phyloP scores from a whole-genome alignment of 2,113 vertebrate genomes.

The Cathartes aura region DNA sequence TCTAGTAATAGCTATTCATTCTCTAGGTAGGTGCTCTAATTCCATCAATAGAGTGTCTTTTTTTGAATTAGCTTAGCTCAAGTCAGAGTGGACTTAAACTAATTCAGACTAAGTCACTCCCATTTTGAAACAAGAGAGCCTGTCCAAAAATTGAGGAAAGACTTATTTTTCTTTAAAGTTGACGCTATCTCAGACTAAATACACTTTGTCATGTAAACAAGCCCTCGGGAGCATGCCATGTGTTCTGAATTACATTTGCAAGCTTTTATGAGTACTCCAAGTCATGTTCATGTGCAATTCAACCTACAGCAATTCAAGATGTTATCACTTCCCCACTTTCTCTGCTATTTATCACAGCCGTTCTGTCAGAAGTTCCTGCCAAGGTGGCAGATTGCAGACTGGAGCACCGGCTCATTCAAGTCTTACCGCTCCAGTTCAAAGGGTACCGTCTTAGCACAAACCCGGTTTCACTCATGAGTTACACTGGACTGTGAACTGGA shows the following conservation, averaged over 20 bases:
- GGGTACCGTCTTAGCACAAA: not conserved
- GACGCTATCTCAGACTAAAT: not conserved
- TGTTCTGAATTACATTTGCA: constrained; percentile 11
- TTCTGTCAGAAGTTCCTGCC: not conserved
- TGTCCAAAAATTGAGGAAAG: not conserved
- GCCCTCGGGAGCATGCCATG: not conserved
- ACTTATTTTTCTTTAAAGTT: not conserved
- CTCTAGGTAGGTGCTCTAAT: not conserved
- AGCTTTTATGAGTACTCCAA: constrained; percentile 5
- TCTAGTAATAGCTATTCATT: not conserved
- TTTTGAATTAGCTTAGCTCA: not conserved
- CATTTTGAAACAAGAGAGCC: not conserved
- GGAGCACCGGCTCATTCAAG: not conserved
- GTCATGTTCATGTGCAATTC: not conserved
- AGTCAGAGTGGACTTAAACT: not conserved
- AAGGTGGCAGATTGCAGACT: not conserved
- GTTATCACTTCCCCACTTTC: not conserved
- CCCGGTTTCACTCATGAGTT: not conserved
- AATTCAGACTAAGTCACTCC: not conserved
- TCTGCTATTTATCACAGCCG: not conserved
- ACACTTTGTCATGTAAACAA: constrained; percentile 1
- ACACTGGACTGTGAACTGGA: not conserved
- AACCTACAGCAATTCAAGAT: constrained; percentile 4
- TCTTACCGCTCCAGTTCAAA: not conserved
- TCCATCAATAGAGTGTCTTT: not conserved